Conservation (phyloP, 1,140 invertebrate genomes). For the Neotoxoptera formosana region DNA sequence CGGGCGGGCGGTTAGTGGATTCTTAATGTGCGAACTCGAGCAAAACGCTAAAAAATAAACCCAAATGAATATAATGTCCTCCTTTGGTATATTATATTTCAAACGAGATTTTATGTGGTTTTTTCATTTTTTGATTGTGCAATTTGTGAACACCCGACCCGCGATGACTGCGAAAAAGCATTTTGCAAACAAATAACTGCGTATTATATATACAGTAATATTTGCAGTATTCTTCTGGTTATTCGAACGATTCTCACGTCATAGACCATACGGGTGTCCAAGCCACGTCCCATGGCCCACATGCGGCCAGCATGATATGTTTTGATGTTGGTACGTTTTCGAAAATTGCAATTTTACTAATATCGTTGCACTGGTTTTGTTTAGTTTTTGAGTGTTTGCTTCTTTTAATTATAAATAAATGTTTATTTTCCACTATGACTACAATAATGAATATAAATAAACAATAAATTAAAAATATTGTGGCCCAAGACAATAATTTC, state of each 20-base stretch:
- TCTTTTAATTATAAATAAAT: no score
- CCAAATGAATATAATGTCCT: neutral
- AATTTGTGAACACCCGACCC: neutral
- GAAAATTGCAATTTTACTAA: no score
- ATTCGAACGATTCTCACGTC: neutral
- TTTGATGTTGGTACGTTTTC: no score
- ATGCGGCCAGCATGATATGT: no score
- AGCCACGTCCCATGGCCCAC: no score
- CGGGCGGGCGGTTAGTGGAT: neutral
- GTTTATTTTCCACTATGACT: no score
- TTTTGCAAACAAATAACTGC: neutral
- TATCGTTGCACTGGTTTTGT: no score
- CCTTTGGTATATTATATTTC: neutral
- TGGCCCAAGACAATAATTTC: no score
- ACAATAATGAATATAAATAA: no score
- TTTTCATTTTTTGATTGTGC: neutral
- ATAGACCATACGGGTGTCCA: neutral
- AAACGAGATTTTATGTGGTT: neutral
- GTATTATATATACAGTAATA: neutral
- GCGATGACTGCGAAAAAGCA: neutral
- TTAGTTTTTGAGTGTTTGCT: no score
- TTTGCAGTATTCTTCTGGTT: neutral
- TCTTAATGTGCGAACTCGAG: slow-evolving; percentile 45
- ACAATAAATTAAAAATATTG: no score
- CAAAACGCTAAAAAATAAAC: slow-evolving; percentile 44